Percentiles rank a stretch among this genome's conserved stretches.
Evolutionary conservation across 2,888 invertebrate species (phyloP).

Genomic region (Esperia sulphurella): DNA sequence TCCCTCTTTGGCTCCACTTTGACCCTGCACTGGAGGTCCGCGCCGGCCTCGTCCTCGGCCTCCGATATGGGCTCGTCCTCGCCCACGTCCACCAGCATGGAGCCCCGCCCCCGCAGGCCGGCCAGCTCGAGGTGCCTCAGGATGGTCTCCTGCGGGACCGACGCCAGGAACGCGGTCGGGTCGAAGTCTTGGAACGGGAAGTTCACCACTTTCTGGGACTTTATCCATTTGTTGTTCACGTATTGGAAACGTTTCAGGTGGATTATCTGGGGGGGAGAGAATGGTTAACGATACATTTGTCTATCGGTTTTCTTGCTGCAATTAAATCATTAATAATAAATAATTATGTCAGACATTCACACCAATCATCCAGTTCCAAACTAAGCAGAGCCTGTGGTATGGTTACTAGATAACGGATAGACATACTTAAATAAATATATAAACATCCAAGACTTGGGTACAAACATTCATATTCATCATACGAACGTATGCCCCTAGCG

Average conservation of each 20-base stretch:
- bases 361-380: too few species aligned
- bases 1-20: conserved; percentile 8
- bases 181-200: conserved; percentile 93
- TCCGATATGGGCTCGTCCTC: conserved; percentile 46
- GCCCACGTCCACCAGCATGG: conserved; percentile 28
- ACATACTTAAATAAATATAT: too few species aligned
- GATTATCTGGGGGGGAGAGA: conserved; percentile 82
- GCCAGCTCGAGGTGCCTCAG: conserved; percentile 81
- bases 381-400: too few species aligned
- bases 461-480: too few species aligned
- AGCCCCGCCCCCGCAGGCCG: conserved; percentile 7
- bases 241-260: conserved; percentile 96
- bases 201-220: conserved; percentile 95
- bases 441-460: too few species aligned
- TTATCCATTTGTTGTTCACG: conserved; percentile 94
- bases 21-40: neutral
- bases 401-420: too few species aligned
- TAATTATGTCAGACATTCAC: too few species aligned
- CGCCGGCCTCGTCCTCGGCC: conserved; percentile 25
- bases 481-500: too few species aligned
- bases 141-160: conserved; percentile 88
- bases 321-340: too few species aligned
- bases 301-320: too few species aligned
- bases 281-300: too few species aligned
- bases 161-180: conserved; percentile 91